Evolutionary conservation across 2,888 invertebrate genomes (phyloP), one percentile per base, ranked within the genome.

Genomic region (Drosophila mimetica): DNA sequence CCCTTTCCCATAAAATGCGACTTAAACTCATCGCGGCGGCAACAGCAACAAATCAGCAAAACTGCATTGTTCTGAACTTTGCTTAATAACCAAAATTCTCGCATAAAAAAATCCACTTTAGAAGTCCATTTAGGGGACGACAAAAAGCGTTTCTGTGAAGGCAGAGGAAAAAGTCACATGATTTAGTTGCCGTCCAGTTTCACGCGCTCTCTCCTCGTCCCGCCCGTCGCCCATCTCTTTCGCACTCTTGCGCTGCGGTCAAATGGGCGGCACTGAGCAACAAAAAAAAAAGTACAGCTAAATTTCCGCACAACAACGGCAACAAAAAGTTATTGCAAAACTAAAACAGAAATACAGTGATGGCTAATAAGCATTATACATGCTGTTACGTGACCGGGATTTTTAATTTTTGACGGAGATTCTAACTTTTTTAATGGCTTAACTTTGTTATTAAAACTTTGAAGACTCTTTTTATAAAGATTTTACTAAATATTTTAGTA

Each of bases 291-390:
- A 75, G 65, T 36, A 42, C 66, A 50, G 51, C 34, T 16, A 74
- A 84, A 72, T 86, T 82, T 84, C 81, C 82, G 85, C 82, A 74
- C 66, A 80, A 54, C 77, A 86, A 76, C 65, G 72, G 72, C 65
- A 75, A 65, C 69, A 63, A 71, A 86, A 64, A 77, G 71, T 75
- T 75, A 74, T 75, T 72, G 84, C 73, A 74, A 86, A 79, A 83
- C 52, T 57, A 63, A 81, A 76, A 50, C 78, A 47, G 58, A 37
- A 39, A 41, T 41, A 52, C 51, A 52, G 46, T 22, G 16, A 20
- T 11, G 20, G 14, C 22, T 41, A 14, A 11, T 13, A 39, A 16
- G 36, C n/a, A 39, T 16, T 16, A 20, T 11, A 39, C 39, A 39
- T 18, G 39, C 18, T 18, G 39, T 16, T 11, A 4, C 18, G 16